Percentiles rank a stretch among this genome's conserved stretches.
These are phyloP conservation scores for Drepanosiphum platanoidis DNA, from an alignment of 2,888 invertebrate genomes.

Conservation along the genomic window DNA sequence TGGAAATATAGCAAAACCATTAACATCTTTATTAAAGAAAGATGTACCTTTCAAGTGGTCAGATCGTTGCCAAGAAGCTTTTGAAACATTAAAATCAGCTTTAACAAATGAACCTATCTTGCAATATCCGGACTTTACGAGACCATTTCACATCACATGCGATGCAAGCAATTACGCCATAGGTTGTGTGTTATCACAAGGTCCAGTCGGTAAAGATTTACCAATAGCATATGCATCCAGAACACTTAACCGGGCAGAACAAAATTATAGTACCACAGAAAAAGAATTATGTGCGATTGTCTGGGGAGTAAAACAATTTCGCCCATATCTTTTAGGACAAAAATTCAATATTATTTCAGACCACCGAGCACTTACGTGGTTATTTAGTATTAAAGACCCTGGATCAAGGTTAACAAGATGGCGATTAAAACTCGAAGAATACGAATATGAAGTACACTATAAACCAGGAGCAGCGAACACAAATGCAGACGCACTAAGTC, in stretches of 20 bases:
- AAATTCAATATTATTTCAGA: slow-evolving; percentile 64
- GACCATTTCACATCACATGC: slow-evolving; percentile 63
- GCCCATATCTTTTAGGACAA: slow-evolving; percentile 64
- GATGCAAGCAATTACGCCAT: slow-evolving; percentile 65
- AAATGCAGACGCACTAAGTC: slow-evolving; percentile 51
- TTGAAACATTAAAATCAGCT: slow-evolving; percentile 51
- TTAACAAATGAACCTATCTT: slow-evolving; percentile 42
- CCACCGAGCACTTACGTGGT: slow-evolving; percentile 48
- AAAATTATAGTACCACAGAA: slow-evolving; percentile 65
- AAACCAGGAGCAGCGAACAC: not conserved
- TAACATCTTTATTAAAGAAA: slow-evolving; percentile 2
- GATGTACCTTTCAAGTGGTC: not conserved
- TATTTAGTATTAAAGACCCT: slow-evolving; percentile 52
- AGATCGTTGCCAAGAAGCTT: slow-evolving; percentile 37
- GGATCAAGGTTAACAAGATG: slow-evolving; percentile 42
- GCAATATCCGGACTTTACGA: slow-evolving; percentile 61
- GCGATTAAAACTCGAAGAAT: slow-evolving; percentile 51
- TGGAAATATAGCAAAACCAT: slow-evolving; percentile 33
- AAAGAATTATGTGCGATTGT: slow-evolving; percentile 66
- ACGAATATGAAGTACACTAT: slow-evolving; percentile 48
- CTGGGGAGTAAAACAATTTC: slow-evolving; percentile 65
- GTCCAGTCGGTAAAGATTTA: slow-evolving; percentile 64
- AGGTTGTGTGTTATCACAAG: slow-evolving; percentile 65
- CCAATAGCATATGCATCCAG: slow-evolving; percentile 66
- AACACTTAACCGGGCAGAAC: slow-evolving; percentile 65